phyloP scores from a whole-genome alignment of 2,113 vertebrate genomes.

The Triplophysa rosa region DNA sequence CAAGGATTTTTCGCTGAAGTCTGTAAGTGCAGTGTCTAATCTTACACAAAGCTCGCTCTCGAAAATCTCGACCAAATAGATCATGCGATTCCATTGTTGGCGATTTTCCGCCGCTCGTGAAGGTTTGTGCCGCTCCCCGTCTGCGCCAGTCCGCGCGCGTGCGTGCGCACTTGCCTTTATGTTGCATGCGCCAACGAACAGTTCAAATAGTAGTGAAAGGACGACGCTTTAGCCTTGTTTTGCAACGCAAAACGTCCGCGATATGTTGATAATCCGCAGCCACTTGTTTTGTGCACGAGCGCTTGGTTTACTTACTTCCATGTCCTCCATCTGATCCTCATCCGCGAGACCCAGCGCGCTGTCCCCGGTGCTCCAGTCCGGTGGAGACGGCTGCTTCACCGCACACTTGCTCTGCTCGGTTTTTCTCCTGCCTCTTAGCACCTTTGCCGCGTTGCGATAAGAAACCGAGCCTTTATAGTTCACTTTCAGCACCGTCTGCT shows the following conservation, averaged over 20 bases:
- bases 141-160: conserved; percentile 72
- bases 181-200: conserved; percentile 53
- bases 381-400: conserved; percentile 73
- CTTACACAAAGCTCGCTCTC: neutral
- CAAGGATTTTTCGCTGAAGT: neutral
- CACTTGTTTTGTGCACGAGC: conserved; percentile 1
- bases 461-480: conserved; percentile 92
- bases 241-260: neutral
- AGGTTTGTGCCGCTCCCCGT: conserved; percentile 79
- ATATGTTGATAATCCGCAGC: neutral
- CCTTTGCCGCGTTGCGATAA: conserved; percentile 87
- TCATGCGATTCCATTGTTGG: conserved; percentile 67
- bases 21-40: neutral
- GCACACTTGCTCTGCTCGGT: conserved; percentile 72
- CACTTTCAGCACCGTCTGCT: conserved; percentile 88
- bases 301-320: conserved; percentile 65
- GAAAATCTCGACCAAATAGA: conserved; percentile 48
- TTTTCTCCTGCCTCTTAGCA: conserved; percentile 81
- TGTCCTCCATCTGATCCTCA: conserved; percentile 70
- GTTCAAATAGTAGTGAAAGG: conserved; percentile 15
- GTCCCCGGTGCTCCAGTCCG: conserved; percentile 76
- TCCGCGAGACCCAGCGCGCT: conserved; percentile 72
- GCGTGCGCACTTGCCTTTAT: conserved; percentile 72
- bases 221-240: conserved; percentile 5
- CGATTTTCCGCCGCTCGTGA: conserved; percentile 63